phyloP scores from a whole-genome alignment of 2,888 invertebrate species.

The Dorcus hopei region DNA sequence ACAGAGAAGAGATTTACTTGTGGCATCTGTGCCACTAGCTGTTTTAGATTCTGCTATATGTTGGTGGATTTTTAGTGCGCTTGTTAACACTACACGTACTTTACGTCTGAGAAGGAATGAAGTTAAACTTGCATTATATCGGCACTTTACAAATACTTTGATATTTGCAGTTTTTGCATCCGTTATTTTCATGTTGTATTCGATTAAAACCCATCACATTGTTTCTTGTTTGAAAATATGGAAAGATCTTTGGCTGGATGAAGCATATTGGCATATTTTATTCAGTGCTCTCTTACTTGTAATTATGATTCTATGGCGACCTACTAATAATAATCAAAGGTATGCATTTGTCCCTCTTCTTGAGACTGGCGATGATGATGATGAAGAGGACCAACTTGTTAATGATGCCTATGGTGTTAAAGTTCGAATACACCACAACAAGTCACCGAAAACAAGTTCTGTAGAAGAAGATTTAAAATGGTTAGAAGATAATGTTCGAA shows the following conservation, averaged over 20 bases:
- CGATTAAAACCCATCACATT: slow-evolving; percentile 76
- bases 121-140: slow-evolving; percentile 84
- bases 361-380: slow-evolving; percentile 75
- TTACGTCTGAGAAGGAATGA: slow-evolving; percentile 83
- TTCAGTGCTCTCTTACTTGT: slow-evolving; percentile 84
- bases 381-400: slow-evolving; percentile 81
- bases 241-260: slow-evolving; percentile 91
- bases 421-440: slow-evolving; percentile 55
- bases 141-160: slow-evolving; percentile 91
- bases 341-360: slow-evolving; percentile 91
- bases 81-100: slow-evolving; percentile 87
- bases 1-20: slow-evolving; percentile 61
- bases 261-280: slow-evolving; percentile 92
- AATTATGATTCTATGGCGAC: slow-evolving; percentile 94
- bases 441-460: slow-evolving; percentile 48
- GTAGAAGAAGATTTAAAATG: slow-evolving; percentile 81
- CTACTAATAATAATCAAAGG: slow-evolving; percentile 92
- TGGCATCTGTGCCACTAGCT: slow-evolving; percentile 83
- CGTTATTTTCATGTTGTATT: slow-evolving; percentile 90
- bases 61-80: slow-evolving; percentile 90
- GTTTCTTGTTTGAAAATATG: slow-evolving; percentile 78
- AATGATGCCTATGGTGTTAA: slow-evolving; percentile 85
- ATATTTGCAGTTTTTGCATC: slow-evolving; percentile 89
- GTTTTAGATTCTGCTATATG: slow-evolving; percentile 83
- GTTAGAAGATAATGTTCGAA: slow-evolving; percentile 90